These are phyloP conservation scores for Xenopus petersii DNA, from an alignment of 2,797 vertebrate species.

Conservation along the genomic window DNA sequence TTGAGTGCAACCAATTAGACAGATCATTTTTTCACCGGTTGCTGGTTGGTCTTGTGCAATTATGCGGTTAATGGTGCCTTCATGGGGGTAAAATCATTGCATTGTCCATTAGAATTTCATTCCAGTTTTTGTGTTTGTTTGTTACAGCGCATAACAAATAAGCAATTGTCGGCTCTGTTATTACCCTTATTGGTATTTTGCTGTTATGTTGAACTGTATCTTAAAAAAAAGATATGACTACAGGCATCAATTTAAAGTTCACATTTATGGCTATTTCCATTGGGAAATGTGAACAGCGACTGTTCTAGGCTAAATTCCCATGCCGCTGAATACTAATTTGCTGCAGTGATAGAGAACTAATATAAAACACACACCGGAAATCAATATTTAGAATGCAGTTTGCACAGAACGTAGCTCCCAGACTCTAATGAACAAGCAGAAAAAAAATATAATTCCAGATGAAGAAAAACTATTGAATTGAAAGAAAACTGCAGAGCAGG, in stretches of 20 bases:
- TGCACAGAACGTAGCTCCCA: neutral
- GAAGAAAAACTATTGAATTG: conserved; percentile 4
- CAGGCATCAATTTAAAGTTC: conserved; percentile 41
- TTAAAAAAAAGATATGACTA: conserved; percentile 38
- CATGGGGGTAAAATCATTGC: neutral
- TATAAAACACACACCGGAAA: conserved; percentile 28
- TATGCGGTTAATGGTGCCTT: conserved; percentile 13
- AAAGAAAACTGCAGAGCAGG: neutral
- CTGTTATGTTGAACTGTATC: conserved; percentile 19
- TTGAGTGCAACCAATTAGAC: neutral
- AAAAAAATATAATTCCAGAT: conserved; percentile 10
- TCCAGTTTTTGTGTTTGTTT: neutral
- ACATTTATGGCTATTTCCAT: conserved; percentile 40
- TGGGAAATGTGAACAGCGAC: conserved; percentile 21
- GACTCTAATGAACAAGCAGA: conserved; percentile 24
- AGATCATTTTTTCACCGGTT: conserved; percentile 4
- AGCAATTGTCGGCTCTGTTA: too few relatives aligned
- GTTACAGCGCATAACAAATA: too few relatives aligned
- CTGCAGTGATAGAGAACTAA: conserved; percentile 27
- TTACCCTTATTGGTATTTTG: conserved; percentile 3
- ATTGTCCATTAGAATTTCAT: conserved; percentile 19
- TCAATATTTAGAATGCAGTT: conserved; percentile 35
- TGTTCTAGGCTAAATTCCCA: neutral
- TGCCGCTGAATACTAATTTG: conserved; percentile 38
- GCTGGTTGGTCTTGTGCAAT: neutral